Base-by-base conservation (phyloP, 2,888 invertebrate species). In the Cantharis rufa region DNA sequence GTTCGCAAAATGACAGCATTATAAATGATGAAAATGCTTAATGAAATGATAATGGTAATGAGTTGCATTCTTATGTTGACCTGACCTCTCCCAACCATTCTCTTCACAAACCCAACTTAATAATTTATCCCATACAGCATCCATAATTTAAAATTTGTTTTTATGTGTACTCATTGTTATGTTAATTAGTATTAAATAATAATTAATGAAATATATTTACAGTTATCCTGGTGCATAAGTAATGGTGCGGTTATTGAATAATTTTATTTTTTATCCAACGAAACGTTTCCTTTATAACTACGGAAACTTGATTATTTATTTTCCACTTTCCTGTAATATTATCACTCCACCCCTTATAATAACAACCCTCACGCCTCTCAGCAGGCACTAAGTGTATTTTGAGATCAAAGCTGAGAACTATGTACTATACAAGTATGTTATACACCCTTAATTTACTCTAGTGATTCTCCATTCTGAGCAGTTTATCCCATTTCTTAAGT, bases 371-470 rank as follows among this genome's bases (percentile, higher is more conserved):
- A 80, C 81, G 80, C 82, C 79, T 82, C 87, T 75, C 88, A 87
- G 87, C 88, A 84, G 88, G 88, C 84, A 86, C 84, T 87, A 87
- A 88, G 88, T 88, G 87, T 87, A 84, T 88, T 88, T 88, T 83
- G 85, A 86, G 87, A 88, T 88, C 87, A 88, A 88, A 87, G 79
- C 77, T 75, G 77, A 63, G 77, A 75, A 77, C 77, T 75, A 77
- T 74, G 73, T 75, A 79, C 75, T 69, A 62, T 75, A 75, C 75
- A 79, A 63, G 79, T 72, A 70, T 75, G 76, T 74, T 77, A 77
- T 77, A 75, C 70, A 70, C 72, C 72, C 79, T 75, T 77, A 75
- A 74, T 75, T 72, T 77, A 79, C 70, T 72, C 62, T 15, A 61
- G 69, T 24, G 76, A 75, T 75, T 75, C 72, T 70, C 71, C 69